Conservation (phyloP, 1,140 invertebrate species). For the Sipha flava region DNA sequence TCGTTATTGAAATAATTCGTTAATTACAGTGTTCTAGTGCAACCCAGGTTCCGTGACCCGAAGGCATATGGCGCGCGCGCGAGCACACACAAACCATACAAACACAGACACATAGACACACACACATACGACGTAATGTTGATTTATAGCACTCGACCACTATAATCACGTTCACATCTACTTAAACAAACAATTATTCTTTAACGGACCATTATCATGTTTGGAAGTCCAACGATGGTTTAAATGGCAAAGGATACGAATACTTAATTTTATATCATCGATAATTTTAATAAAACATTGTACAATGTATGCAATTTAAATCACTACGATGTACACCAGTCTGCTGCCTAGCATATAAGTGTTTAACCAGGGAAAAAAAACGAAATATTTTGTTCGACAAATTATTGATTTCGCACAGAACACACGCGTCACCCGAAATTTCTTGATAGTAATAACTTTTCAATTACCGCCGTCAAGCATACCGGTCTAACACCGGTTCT, state of each 20-base stretch:
- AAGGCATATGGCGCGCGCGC: neutral
- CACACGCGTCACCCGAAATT: neutral
- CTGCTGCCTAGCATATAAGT: too few relatives aligned
- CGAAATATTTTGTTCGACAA: neutral
- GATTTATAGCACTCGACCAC: constrained; percentile 23
- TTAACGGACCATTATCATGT: neutral
- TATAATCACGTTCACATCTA: constrained; percentile 23
- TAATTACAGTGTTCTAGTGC: constrained; percentile 18
- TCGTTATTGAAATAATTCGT: constrained; percentile 31
- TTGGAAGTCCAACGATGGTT: neutral
- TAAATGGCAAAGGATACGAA: neutral
- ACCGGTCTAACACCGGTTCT: neutral
- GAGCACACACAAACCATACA: too few relatives aligned
- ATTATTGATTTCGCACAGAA: neutral
- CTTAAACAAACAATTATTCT: constrained; percentile 25
- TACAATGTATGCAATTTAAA: neutral
- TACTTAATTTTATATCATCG: neutral
- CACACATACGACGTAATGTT: constrained; percentile 28
- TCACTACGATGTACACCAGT: too few relatives aligned
- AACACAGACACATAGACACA: too few relatives aligned
- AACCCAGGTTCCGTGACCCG: neutral
- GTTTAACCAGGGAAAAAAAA: neutral
- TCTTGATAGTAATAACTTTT: neutral
- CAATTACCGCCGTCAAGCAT: neutral
- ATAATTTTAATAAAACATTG: neutral